Percentiles rank a stretch among this genome's conserved stretches.
Evolutionary conservation across 1,140 invertebrate species (phyloP).

Genomic region (Drosophila nigromelanica): DNA sequence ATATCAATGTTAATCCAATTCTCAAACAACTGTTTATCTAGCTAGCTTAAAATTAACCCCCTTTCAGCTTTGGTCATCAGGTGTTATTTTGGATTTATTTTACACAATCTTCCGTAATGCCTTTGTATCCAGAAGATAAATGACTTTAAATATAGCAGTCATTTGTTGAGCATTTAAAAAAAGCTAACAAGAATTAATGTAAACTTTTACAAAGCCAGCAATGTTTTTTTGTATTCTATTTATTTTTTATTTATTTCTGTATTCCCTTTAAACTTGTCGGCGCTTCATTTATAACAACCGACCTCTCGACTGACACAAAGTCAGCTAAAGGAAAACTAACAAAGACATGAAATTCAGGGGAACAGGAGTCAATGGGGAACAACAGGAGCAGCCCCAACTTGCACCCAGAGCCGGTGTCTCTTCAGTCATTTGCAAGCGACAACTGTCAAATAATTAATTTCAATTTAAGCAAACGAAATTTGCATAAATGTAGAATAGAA

Average conservation of each 20-base stretch:
- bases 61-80: not conserved
- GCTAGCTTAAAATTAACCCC: not conserved
- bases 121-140: slow-evolving; percentile 19
- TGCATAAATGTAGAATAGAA: slow-evolving; percentile 65
- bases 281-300: slow-evolving; percentile 66
- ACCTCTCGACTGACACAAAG: slow-evolving; percentile 38
- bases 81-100: not conserved
- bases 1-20: not conserved
- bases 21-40: not conserved
- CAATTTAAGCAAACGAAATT: slow-evolving; percentile 80
- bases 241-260: slow-evolving; percentile 2
- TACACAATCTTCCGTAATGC: not conserved
- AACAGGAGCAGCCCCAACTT: not conserved
- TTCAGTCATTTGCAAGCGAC: slow-evolving; percentile 63
- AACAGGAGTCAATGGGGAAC: not conserved
- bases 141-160: slow-evolving; percentile 25
- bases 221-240: slow-evolving; percentile 9
- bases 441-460: slow-evolving; percentile 82
- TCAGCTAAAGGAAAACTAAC: slow-evolving; percentile 26
- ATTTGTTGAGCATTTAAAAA: slow-evolving; percentile 68
- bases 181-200: slow-evolving; percentile 63
- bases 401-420: slow-evolving; percentile 2
- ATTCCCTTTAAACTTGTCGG: slow-evolving; percentile 25
- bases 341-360: slow-evolving; percentile 11
- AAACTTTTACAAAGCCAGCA: slow-evolving; percentile 28